phyloP scores from a whole-genome alignment of 2,113 vertebrate species.

The zebrafish (Danio rerio) region DNA sequence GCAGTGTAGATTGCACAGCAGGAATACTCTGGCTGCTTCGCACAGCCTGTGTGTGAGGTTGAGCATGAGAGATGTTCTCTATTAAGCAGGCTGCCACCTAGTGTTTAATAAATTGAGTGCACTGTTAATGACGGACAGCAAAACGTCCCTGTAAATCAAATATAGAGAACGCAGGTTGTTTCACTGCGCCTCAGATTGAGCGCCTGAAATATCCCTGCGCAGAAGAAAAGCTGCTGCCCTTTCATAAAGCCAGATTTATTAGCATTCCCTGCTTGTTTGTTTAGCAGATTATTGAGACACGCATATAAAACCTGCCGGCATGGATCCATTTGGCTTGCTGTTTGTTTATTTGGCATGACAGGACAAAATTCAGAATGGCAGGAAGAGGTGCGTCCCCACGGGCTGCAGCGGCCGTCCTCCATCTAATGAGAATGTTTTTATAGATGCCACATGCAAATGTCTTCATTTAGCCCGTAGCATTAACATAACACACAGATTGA shows the following conservation, averaged over 20 bases:
- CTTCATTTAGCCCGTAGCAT: neutral
- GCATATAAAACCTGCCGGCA: conserved; percentile 25
- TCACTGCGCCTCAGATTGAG: neutral
- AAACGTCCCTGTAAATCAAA: conserved; percentile 15
- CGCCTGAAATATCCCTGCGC: conserved; percentile 1
- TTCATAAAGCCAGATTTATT: conserved; percentile 26
- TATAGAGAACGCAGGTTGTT: neutral
- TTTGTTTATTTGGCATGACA: conserved; percentile 29
- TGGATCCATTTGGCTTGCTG: conserved; percentile 13
- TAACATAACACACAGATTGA: conserved; percentile 3
- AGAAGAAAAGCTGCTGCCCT: neutral
- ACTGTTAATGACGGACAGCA: conserved; percentile 23
- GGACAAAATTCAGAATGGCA: conserved; percentile 11
- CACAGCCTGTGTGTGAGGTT: neutral
- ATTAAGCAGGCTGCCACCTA: conserved; percentile 62
- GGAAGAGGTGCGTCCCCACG: neutral
- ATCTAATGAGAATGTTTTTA: neutral
- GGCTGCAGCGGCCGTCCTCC: neutral
- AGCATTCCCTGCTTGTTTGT: conserved; percentile 21
- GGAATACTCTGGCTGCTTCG: neutral
- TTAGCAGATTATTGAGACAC: conserved; percentile 24
- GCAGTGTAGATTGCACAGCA: too few relatives aligned
- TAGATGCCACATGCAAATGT: neutral
- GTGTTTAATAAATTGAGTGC: conserved; percentile 50
- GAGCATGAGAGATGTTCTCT: neutral